phyloP scores from a whole-genome alignment of 2,797 vertebrate genomes.

The Artibeus lituratus region DNA sequence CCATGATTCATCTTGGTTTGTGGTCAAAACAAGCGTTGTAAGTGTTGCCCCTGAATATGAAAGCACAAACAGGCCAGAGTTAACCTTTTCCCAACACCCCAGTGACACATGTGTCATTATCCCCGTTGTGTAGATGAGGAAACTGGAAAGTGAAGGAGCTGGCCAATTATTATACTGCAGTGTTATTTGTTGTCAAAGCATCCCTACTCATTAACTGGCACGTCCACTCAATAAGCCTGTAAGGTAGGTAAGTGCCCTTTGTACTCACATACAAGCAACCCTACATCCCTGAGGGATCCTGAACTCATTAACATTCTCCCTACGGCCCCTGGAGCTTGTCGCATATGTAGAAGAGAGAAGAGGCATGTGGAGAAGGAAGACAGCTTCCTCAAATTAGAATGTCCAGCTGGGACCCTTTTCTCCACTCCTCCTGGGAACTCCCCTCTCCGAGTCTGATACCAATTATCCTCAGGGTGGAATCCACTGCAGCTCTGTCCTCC shows the following conservation, averaged over 20 bases:
- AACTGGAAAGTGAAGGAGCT: background rate
- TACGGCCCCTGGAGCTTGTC: background rate
- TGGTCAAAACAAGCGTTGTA: accelerated
- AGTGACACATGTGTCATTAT: background rate
- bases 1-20: background rate
- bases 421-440: background rate
- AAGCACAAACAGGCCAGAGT: background rate
- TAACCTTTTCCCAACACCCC: background rate
- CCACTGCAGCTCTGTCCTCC: background rate
- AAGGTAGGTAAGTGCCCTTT: background rate
- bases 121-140: background rate
- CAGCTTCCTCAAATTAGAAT: background rate
- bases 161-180: background rate
- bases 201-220: background rate
- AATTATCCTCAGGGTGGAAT: background rate
- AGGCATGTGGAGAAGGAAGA: background rate
- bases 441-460: background rate
- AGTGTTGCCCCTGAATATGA: background rate
- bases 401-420: background rate
- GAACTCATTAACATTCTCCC: background rate
- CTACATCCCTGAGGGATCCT: background rate
- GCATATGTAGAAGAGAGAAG: background rate
- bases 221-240: background rate
- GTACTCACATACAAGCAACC: background rate
- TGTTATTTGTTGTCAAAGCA: conserved; percentile 9